These are phyloP conservation scores for Heteropelma amictum DNA, from an alignment of 2,888 invertebrate genomes.

Conservation along the genomic window DNA sequence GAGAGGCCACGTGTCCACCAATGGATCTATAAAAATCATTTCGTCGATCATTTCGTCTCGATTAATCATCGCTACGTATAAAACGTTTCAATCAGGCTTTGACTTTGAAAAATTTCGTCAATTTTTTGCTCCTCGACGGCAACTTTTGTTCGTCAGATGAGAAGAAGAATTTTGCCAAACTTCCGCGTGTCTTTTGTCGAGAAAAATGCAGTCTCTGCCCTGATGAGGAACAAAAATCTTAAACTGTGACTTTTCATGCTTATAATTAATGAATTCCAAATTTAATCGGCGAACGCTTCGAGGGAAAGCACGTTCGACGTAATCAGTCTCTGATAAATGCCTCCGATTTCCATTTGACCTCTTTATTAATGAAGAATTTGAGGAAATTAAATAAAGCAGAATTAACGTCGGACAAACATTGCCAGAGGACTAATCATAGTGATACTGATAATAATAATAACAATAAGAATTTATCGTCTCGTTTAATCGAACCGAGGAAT, in stretches of 20 bases:
- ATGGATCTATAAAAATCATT: constrained; percentile 82
- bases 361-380: background rate
- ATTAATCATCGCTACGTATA: background rate
- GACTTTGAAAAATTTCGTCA: background rate
- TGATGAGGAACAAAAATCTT: no score
- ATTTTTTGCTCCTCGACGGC: background rate
- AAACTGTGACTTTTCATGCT: no score
- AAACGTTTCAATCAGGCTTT: no score
- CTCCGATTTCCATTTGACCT: background rate
- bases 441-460: no score
- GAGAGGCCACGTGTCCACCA: constrained; percentile 87
- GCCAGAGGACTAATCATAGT: constrained; percentile 9
- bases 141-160: no score
- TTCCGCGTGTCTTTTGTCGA: no score
- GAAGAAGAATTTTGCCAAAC: no score
- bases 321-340: background rate
- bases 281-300: background rate
- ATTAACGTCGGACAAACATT: constrained; percentile 23
- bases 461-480: no score
- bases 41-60: background rate
- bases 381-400: background rate
- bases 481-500: no score
- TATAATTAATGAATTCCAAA: no score
- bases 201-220: no score
- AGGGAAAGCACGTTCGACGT: background rate